A percentile compares a stretch with the other conserved stretches of the same genome.
phyloP scores from a whole-genome alignment of 2,113 vertebrate genomes.

The rabbit (Oryctolagus cuniculus) region DNA sequence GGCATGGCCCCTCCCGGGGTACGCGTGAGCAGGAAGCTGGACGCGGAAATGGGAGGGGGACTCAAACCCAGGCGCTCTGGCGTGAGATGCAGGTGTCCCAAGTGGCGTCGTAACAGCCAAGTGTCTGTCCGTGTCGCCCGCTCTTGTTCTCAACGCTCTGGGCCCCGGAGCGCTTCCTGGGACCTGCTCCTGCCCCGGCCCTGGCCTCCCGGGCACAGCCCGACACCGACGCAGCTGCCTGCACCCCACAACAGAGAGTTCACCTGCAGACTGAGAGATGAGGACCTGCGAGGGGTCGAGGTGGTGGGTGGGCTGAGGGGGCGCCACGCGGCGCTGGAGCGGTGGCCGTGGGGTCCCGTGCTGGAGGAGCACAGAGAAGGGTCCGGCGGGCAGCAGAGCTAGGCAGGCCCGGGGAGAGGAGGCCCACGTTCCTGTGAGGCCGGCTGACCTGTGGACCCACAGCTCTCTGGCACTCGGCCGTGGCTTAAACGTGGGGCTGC shows the following conservation, averaged over 20 bases:
- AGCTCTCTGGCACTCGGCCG: too few species aligned
- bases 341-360: accelerated
- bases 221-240: neutral
- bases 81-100: too few species aligned
- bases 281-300: neutral
- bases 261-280: neutral
- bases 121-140: too few species aligned
- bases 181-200: neutral
- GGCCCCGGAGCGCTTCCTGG: neutral
- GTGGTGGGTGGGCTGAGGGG: neutral
- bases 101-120: too few species aligned
- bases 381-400: accelerated
- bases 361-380: neutral
- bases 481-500: neutral
- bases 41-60: too few species aligned
- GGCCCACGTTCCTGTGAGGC: accelerated
- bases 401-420: accelerated
- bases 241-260: accelerated
- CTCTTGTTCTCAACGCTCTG: accelerated
- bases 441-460: accelerated
- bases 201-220: neutral
- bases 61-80: too few species aligned
- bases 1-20: neutral
- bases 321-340: too few species aligned
- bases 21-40: too few species aligned